Percentiles rank a stretch among this genome's conserved stretches.
phyloP scores from a whole-genome alignment of 1,140 invertebrate species.

The Drosophila sechellia region DNA sequence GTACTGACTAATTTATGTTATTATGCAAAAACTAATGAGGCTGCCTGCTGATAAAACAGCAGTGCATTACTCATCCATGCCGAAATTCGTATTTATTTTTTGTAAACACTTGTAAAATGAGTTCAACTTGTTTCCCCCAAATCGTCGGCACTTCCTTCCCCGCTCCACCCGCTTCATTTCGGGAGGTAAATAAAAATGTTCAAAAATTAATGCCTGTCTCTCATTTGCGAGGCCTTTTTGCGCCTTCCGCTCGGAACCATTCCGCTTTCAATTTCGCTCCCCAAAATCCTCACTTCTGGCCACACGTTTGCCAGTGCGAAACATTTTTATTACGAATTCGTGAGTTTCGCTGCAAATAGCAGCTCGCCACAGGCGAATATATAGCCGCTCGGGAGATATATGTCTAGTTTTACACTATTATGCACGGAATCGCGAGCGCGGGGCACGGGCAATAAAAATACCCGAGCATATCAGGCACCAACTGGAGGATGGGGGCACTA shows the following conservation, averaged over 20 bases:
- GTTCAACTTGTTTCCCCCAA: slow-evolving; percentile 29
- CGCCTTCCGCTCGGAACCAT: slow-evolving; percentile 22
- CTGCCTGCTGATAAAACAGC: background rate
- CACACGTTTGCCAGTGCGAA: slow-evolving; percentile 71
- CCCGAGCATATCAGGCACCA: slow-evolving; percentile 58
- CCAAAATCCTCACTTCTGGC: slow-evolving; percentile 42
- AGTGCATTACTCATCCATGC: background rate
- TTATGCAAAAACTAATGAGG: background rate
- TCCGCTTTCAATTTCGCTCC: slow-evolving; percentile 28
- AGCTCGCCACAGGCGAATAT: slow-evolving; percentile 48
- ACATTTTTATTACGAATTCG: slow-evolving; percentile 80
- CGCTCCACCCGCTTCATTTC: background rate
- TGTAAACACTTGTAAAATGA: slow-evolving; percentile 32
- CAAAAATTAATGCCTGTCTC: slow-evolving; percentile 37
- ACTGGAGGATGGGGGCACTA: slow-evolving; percentile 12
- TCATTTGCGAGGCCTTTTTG: slow-evolving; percentile 18
- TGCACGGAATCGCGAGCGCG: slow-evolving; percentile 51
- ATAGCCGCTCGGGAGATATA: slow-evolving; percentile 41
- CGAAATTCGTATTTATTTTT: background rate
- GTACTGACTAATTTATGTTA: background rate
- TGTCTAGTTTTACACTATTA: slow-evolving; percentile 62
- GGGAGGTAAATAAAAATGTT: slow-evolving; percentile 40
- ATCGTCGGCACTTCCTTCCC: slow-evolving; percentile 16
- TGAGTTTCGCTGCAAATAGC: slow-evolving; percentile 67
- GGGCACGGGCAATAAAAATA: slow-evolving; percentile 68